Conservation (phyloP, 2,113 vertebrate species). For the Carassius auratus region DNA sequence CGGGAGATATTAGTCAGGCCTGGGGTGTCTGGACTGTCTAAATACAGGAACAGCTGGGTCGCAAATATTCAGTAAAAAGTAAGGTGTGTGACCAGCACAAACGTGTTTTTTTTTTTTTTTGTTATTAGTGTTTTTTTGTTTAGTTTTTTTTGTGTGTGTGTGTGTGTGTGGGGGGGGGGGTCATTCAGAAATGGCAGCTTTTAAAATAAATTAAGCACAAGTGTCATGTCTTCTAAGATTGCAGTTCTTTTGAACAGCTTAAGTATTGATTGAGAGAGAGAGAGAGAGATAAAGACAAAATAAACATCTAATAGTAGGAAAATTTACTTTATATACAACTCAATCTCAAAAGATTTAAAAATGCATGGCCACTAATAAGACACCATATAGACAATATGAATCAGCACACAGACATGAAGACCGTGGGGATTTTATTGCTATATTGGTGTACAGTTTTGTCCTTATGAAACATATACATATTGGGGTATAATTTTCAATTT, state of each 20-base stretch:
- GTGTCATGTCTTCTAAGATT: background rate
- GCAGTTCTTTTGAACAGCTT: background rate
- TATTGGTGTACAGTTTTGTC: no score
- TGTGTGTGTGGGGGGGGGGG: no score
- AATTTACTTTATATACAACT: background rate
- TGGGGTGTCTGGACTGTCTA: background rate
- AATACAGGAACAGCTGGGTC: background rate
- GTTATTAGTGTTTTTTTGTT: no score
- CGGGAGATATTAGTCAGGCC: slow-evolving; percentile 8
- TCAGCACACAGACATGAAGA: no score
- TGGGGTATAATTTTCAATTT: no score
- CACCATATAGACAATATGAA: no score
- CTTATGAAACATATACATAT: no score
- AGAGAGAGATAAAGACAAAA: no score
- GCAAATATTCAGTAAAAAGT: background rate
- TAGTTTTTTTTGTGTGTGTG: background rate
- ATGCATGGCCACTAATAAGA: background rate
- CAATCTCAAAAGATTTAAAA: background rate
- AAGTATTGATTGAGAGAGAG: no score
- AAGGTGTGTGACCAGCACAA: background rate
- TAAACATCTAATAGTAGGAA: background rate
- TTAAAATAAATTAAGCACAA: background rate
- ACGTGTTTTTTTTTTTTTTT: background rate
- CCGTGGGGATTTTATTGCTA: no score
- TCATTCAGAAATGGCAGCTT: background rate